These are phyloP conservation scores for Smutsia temminckii DNA, from an alignment of 2,797 vertebrate species.

Conservation along the genomic window DNA sequence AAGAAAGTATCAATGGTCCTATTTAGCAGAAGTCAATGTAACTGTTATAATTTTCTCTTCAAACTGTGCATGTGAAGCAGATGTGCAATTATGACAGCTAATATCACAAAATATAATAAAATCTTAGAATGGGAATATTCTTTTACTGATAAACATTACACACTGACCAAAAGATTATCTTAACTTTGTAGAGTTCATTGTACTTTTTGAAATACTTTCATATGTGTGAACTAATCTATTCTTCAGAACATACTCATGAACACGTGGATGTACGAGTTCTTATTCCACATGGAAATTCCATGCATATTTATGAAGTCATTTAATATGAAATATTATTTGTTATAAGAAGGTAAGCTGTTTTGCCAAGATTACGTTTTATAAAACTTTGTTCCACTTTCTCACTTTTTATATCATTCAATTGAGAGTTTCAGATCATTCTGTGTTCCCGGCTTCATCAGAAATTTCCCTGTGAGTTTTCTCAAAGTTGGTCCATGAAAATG, in stretches of 20 bases:
- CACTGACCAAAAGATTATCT: not conserved
- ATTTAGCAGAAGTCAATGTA: not conserved
- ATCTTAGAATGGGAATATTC: not conserved
- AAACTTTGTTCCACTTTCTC: not conserved
- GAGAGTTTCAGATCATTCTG: slow-evolving; percentile 16
- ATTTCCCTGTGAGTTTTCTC: not conserved
- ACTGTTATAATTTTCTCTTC: not conserved
- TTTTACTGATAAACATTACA: not conserved
- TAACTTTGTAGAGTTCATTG: not conserved
- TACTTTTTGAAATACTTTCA: slow-evolving; percentile 32
- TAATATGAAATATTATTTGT: not conserved
- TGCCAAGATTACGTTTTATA: not conserved
- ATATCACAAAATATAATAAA: not conserved
- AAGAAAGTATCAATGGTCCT: not conserved
- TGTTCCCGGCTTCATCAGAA: not conserved
- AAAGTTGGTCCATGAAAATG: not conserved
- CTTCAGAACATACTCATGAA: not conserved
- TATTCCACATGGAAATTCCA: not conserved
- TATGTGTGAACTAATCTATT: not conserved
- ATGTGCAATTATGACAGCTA: not conserved
- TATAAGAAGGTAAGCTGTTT: slow-evolving; percentile 7
- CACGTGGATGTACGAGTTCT: not conserved
- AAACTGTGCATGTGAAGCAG: not conserved
- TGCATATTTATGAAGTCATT: not conserved
- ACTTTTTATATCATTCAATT: slow-evolving; percentile 5